Base-by-base conservation (phyloP, 2,888 invertebrate genomes). In the Lycaena phlaeas region DNA sequence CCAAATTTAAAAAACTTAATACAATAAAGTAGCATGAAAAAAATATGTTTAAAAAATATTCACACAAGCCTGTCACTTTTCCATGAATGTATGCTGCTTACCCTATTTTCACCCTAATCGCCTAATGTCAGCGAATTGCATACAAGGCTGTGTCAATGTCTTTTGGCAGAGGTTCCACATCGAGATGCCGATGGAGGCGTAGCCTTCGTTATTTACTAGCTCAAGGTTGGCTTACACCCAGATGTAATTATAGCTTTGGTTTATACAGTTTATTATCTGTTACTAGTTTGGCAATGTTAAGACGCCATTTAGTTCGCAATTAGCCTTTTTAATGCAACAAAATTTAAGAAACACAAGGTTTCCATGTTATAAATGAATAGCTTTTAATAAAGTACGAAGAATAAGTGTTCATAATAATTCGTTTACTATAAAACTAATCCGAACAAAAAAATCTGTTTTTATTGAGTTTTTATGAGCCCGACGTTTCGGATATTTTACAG, bases 151-250 rank as follows among this genome's bases (percentile, higher is more conserved):
- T 14, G 22, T 29, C 38, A 39, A 42, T 29, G 44, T 41, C 44
- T 54, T 54, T 57, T 54, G 55, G 56, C 56, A 56, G 46, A 51
- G 44, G 42, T 38, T 36, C 25, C 25, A 22, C 3, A 18, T 18
- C 18, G 4, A 10, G 5, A 17, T 10, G 4, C 2, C n/a, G 3
- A 15, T 12, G 6, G 7, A 27, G 4, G 11, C 34, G 38, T n/a
- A n/a, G 38, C 25, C 27, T 29, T 25, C 36, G 28, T 45, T 46
- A 44, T 44, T 44, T 49, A 45, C 34, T 38, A 29, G 40, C 41
- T 40, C 36, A 40, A 42, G 45, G 37, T 48, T 51, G 51, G 51
- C 51, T 39, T 43, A 27, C 38, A 42, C 48, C 51, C 51, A 51
- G 45, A 46, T 42, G 45, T 51, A 45, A 52, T 55, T 50, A 48